Conservation (phyloP, 2,888 invertebrate genomes). For the Mimas tiliae region DNA sequence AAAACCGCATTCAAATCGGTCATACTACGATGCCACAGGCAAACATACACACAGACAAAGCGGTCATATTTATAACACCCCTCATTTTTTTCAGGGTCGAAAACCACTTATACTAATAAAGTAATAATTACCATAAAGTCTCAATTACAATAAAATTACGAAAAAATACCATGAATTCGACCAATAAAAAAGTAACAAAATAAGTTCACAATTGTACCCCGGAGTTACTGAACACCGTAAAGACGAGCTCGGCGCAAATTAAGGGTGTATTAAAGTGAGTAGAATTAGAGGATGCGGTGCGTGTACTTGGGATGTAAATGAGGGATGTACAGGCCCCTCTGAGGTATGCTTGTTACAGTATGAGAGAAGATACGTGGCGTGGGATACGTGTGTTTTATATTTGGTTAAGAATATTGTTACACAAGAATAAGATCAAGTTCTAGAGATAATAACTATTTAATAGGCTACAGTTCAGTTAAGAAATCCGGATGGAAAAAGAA, state of each 20-base stretch:
- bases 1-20: too few relatives aligned
- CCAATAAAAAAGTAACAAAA: conserved; percentile 10
- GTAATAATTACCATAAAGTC: not conserved
- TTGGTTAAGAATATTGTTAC: not conserved
- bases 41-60: too few relatives aligned
- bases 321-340: conserved; percentile 15
- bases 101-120: not conserved
- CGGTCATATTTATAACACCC: too few relatives aligned
- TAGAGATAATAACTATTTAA: too few relatives aligned
- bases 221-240: conserved; percentile 30
- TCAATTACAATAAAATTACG: not conserved
- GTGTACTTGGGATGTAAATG: conserved; percentile 24
- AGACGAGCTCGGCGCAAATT: conserved; percentile 45
- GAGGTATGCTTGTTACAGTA: not conserved
- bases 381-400: not conserved
- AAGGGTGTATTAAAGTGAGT: conserved; percentile 53
- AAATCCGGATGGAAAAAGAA: too few relatives aligned
- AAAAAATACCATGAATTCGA: not conserved
- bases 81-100: too few relatives aligned
- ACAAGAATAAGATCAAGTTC: too few relatives aligned
- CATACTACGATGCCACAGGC: too few relatives aligned
- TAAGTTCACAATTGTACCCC: conserved; percentile 5
- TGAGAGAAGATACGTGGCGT: not conserved
- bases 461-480: too few relatives aligned
- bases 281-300: conserved; percentile 43